These are phyloP conservation scores for Neuroscelio doddi DNA, from an alignment of 2,888 invertebrate species.

Conservation along the genomic window DNA sequence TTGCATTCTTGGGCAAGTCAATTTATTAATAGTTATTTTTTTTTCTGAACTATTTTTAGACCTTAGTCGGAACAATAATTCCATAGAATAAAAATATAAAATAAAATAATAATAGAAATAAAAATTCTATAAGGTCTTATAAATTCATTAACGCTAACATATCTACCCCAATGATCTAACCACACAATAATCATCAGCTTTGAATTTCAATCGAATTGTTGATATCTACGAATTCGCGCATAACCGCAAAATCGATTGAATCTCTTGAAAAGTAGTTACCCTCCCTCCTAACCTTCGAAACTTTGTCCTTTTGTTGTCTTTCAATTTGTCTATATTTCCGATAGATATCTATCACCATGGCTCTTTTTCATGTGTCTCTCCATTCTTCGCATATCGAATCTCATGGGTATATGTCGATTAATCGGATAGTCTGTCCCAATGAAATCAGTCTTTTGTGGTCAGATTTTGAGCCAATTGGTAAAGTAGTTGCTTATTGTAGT, in stretches of 20 bases:
- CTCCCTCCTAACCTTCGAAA: slow-evolving; percentile 16
- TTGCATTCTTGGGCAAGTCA: too few species aligned
- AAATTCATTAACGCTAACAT: too few species aligned
- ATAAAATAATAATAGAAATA: too few species aligned
- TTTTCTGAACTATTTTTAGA: too few species aligned
- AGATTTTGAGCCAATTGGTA: too few species aligned
- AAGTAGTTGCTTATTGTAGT: too few species aligned
- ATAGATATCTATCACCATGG: background rate
- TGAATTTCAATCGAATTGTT: slow-evolving; percentile 19
- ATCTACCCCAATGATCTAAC: background rate
- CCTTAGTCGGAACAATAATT: too few species aligned
- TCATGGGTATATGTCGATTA: slow-evolving; percentile 6
- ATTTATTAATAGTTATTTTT: too few species aligned
- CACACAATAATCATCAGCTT: slow-evolving; percentile 14
- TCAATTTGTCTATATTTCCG: slow-evolving; percentile 7
- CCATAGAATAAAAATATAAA: too few species aligned
- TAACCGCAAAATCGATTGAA: slow-evolving; percentile 21
- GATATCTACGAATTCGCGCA: slow-evolving; percentile 19
- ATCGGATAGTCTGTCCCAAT: background rate
- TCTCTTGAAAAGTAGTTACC: slow-evolving; percentile 21
- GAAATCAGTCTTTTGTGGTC: slow-evolving; percentile 4
- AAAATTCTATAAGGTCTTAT: too few species aligned
- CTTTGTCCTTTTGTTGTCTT: slow-evolving; percentile 23
- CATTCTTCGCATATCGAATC: background rate
- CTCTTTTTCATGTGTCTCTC: background rate